Percentiles rank a stretch among this genome's conserved stretches.
Conservation (phyloP, 92 coral and sea anemone species). For the Nematostella vectensis region DNA sequence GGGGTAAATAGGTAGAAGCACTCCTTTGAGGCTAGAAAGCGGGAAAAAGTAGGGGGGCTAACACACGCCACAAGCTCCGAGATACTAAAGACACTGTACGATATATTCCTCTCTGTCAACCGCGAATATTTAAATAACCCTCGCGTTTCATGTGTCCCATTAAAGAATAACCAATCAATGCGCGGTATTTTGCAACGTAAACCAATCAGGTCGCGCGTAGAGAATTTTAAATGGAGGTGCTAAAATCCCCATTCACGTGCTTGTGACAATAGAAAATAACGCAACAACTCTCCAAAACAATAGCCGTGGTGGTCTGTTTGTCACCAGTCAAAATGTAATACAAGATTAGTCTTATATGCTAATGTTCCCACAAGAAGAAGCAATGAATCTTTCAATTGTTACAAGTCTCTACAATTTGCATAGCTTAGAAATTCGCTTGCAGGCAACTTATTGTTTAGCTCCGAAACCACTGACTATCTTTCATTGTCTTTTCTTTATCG, state of each 20-base stretch:
- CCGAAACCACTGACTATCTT: no score
- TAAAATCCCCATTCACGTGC: slow-evolving; percentile 69
- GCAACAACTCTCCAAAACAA: slow-evolving; percentile 8
- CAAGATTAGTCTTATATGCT: slow-evolving; percentile 1
- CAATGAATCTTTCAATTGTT: background rate
- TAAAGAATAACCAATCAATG: slow-evolving; percentile 67
- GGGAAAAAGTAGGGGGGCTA: no score
- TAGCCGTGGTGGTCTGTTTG: background rate
- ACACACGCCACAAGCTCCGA: no score
- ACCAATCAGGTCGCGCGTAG: slow-evolving; percentile 54
- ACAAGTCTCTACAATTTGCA: background rate
- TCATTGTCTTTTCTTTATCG: no score
- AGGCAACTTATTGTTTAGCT: no score
- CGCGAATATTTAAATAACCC: slow-evolving; percentile 99
- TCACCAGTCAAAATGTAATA: background rate
- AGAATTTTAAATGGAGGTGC: slow-evolving; percentile 73
- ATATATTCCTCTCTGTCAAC: no score
- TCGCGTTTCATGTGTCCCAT: slow-evolving; percentile 90
- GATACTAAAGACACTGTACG: no score
- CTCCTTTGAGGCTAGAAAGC: no score
- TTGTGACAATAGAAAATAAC: slow-evolving; percentile 45
- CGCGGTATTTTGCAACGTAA: slow-evolving; percentile 6
- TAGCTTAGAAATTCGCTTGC: no score
- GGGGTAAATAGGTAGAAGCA: no score
- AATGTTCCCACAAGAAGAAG: background rate